Conservation (phyloP, 1,140 invertebrate species). For the Pissodes strobi region DNA sequence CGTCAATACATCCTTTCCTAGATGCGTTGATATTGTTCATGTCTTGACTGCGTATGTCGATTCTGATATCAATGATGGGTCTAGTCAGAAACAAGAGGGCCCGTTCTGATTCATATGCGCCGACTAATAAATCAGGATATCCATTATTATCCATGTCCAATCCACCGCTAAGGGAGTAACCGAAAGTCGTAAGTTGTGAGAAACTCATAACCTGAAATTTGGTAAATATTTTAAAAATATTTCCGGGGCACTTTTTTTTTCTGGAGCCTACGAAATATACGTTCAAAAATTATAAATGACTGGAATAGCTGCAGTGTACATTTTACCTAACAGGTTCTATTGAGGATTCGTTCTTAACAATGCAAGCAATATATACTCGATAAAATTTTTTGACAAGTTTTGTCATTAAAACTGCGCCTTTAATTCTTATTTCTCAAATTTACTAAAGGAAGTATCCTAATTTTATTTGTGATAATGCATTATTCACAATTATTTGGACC, state of each 20-base stretch:
- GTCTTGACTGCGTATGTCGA: constrained; percentile 61
- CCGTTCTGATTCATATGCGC: constrained; percentile 81
- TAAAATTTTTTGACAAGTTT: too few relatives aligned
- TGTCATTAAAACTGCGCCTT: too few relatives aligned
- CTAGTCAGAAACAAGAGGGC: constrained; percentile 76
- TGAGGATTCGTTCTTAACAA: too few relatives aligned
- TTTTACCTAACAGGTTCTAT: too few relatives aligned
- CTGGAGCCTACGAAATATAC: background rate
- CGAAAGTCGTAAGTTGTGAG: constrained; percentile 72
- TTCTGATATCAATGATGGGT: constrained; percentile 85
- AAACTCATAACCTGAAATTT: constrained; percentile 29
- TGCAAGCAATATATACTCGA: too few relatives aligned
- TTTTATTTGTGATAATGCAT: too few relatives aligned
- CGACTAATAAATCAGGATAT: constrained; percentile 89
- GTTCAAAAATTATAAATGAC: too few relatives aligned
- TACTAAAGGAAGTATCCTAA: too few relatives aligned
- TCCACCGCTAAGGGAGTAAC: constrained; percentile 86
- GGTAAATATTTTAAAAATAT: background rate
- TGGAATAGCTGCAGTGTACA: too few relatives aligned
- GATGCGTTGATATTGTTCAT: constrained; percentile 81
- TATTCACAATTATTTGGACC: too few relatives aligned
- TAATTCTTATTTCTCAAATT: too few relatives aligned
- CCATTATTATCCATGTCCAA: constrained; percentile 89
- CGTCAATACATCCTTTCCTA: constrained; percentile 68
- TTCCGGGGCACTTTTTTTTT: too few relatives aligned